Evolutionary conservation across 2,797 vertebrate species (phyloP).

Genomic region (Benthosema pterotum): DNA sequence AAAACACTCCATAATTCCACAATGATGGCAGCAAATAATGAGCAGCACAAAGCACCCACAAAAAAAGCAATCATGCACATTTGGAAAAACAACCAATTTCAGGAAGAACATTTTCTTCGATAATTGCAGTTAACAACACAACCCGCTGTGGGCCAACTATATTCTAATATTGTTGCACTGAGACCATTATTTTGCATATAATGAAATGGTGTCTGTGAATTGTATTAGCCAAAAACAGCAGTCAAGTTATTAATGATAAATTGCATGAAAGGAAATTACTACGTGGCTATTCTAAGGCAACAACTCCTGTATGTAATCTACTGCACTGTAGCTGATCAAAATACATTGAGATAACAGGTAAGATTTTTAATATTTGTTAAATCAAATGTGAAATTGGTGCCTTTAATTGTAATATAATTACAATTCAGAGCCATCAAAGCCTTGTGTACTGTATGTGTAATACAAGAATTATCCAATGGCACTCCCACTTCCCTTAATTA

Average conservation of each 20-base stretch:
- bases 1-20: constrained; percentile 60
- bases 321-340: neutral
- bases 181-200: constrained; percentile 30
- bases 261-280: constrained; percentile 66
- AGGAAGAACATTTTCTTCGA: constrained; percentile 58
- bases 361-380: neutral
- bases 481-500: too few species aligned
- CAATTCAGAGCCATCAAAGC: too few species aligned
- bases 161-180: constrained; percentile 30
- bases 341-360: neutral
- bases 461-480: too few species aligned
- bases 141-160: constrained; percentile 51
- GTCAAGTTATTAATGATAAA: constrained; percentile 62
- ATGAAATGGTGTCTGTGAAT: constrained; percentile 31
- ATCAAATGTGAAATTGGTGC: too few species aligned
- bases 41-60: constrained; percentile 67
- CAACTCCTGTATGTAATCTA: constrained; percentile 7
- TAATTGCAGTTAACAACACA: constrained; percentile 62
- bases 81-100: constrained; percentile 67
- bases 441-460: too few species aligned
- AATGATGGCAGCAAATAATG: constrained; percentile 77
- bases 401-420: too few species aligned
- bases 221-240: constrained; percentile 18
- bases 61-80: constrained; percentile 49
- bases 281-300: constrained; percentile 64